phyloP scores from a whole-genome alignment of 2,888 invertebrate genomes.

The Gymnoscelis rufifasciata region DNA sequence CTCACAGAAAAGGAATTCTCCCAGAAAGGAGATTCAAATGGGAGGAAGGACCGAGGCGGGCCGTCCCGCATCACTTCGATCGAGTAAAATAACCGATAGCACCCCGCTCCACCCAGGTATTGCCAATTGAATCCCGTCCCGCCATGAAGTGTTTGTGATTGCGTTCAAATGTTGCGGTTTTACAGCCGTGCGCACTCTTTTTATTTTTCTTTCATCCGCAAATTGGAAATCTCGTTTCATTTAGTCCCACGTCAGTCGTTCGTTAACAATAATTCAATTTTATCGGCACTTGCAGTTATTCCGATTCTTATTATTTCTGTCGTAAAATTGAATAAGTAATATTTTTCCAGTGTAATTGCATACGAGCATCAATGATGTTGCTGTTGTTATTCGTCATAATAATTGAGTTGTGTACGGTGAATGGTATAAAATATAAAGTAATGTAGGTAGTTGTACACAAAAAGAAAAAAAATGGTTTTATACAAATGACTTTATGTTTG shows the following conservation, averaged over 20 bases:
- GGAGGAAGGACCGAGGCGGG: constrained; percentile 61
- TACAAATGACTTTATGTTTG: constrained; percentile 10
- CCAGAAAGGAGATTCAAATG: constrained; percentile 75
- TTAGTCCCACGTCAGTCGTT: constrained; percentile 22
- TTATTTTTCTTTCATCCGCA: constrained; percentile 17
- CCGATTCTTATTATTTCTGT: constrained; percentile 21
- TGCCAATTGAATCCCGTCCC: constrained; percentile 52
- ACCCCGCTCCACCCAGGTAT: constrained; percentile 55
- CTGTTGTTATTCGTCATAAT: constrained; percentile 26
- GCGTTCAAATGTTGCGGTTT: constrained; percentile 29
- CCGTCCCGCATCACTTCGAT: constrained; percentile 47
- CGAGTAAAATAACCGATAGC: constrained; percentile 61
- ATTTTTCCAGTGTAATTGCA: constrained; percentile 18
- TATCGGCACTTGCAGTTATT: constrained; percentile 22
- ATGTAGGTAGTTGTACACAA: constrained; percentile 17
- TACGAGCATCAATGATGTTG: constrained; percentile 19
- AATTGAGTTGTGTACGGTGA: constrained; percentile 22
- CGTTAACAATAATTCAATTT: constrained; percentile 24
- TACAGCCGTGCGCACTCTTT: constrained; percentile 18
- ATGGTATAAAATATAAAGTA: constrained; percentile 25
- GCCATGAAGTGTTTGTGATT: constrained; percentile 32
- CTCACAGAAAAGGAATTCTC: constrained; percentile 78
- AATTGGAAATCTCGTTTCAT: constrained; percentile 23
- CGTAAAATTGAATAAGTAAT: constrained; percentile 24
- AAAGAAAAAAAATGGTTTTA: constrained; percentile 6